A percentile compares a stretch with the other conserved stretches of the same genome.
These are phyloP conservation scores for Proteles cristata DNA, from an alignment of 2,113 vertebrate species.

Conservation along the genomic window DNA sequence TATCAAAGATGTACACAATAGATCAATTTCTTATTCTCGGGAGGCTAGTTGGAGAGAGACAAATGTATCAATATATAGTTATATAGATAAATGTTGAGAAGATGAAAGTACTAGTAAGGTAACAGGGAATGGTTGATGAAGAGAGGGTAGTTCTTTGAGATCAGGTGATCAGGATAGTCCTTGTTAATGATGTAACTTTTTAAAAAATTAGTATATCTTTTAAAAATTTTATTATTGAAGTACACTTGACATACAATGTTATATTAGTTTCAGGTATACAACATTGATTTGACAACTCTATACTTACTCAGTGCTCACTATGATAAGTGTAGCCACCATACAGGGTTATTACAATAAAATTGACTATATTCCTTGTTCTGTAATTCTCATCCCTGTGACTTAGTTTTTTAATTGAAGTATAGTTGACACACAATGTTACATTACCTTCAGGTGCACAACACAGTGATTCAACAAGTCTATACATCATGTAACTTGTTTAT, in stretches of 20 bases:
- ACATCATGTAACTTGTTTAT: neutral
- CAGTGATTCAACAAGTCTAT: neutral
- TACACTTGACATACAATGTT: neutral
- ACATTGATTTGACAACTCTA: neutral
- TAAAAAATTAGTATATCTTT: neutral
- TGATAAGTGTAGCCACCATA: neutral
- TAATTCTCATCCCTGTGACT: neutral
- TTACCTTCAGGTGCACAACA: neutral
- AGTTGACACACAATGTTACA: neutral
- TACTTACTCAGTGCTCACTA: neutral
- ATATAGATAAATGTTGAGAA: neutral
- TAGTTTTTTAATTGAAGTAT: neutral
- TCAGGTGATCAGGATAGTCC: neutral
- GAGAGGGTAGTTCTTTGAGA: neutral
- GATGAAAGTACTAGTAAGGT: neutral
- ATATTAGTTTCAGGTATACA: neutral
- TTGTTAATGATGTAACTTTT: neutral
- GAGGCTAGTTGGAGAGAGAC: neutral
- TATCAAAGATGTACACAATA: neutral
- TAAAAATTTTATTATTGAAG: neutral
- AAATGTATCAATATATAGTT: neutral
- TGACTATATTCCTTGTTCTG: neutral
- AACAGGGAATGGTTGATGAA: neutral
- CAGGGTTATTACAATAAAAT: neutral
- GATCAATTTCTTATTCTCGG: neutral